Conservation (phyloP, 2,888 invertebrate species). For the Temnothorax rugatulus region DNA sequence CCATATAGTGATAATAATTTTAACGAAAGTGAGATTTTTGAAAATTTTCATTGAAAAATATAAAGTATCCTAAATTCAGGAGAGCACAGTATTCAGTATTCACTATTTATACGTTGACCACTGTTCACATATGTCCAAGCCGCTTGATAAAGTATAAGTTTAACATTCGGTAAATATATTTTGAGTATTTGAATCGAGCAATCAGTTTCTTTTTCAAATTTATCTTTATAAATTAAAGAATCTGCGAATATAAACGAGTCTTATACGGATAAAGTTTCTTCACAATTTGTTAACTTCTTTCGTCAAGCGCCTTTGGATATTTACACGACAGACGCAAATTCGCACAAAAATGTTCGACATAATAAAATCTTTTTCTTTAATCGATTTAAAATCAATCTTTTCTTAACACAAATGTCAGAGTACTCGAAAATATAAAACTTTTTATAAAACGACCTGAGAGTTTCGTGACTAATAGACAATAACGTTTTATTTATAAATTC, state of each 20-base stretch:
- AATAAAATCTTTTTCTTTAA: not conserved
- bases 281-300: conserved; percentile 17
- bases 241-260: not conserved
- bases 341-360: not conserved
- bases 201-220: not conserved
- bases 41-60: conserved; percentile 13
- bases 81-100: not conserved
- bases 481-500: not conserved
- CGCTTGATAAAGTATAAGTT: conserved; percentile 8
- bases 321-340: conserved; percentile 3
- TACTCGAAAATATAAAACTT: not conserved
- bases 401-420: not conserved
- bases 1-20: not conserved
- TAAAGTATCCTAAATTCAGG: not conserved
- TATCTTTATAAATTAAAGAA: not conserved
- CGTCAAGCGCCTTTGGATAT: not conserved
- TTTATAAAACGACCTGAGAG: too few relatives aligned
- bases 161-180: conserved; percentile 8
- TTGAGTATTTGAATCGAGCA: not conserved
- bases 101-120: conserved; percentile 39
- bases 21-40: not conserved
- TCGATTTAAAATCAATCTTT: not conserved
- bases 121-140: not conserved
- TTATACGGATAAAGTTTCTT: not conserved
- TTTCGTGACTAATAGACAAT: not conserved